A percentile compares a stretch with the other conserved stretches of the same genome.
Evolutionary conservation across 2,113 vertebrate genomes (phyloP).

Genomic region (cat (Felis catus)): F.catus_Fca126_mat1.0 CM031424.1:28803501-28804000

Average conservation of each 20-base stretch:
- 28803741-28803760: neutral
- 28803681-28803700: neutral
- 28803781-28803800: neutral
- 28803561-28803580: neutral
- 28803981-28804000: neutral
- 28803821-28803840: constrained; percentile 71
- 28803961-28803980: neutral
- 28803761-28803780: neutral
- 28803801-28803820: constrained; percentile 46
- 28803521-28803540: neutral
- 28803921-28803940: neutral
- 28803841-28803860: neutral
- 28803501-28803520: neutral
- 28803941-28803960: neutral
- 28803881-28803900: neutral
- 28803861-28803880: neutral
- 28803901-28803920: fast-evolving
- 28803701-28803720: neutral
- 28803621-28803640: neutral
- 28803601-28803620: neutral
- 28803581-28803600: neutral
- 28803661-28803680: neutral
- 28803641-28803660: neutral
- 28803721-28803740: neutral
- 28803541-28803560: neutral